phyloP scores from a whole-genome alignment of 2,888 invertebrate species.

The Brachypterus glaber region DNA sequence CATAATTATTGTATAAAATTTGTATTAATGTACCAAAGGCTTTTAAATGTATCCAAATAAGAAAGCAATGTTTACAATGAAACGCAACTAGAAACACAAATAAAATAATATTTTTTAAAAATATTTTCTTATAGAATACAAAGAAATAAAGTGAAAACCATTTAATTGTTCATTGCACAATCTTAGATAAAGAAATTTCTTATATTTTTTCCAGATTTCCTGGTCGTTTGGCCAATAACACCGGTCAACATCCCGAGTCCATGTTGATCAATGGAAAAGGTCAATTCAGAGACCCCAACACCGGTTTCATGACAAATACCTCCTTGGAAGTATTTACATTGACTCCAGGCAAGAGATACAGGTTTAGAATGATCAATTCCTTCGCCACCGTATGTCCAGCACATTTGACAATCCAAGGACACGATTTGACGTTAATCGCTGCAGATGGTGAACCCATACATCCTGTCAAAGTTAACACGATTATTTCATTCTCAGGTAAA shows the following conservation, averaged over 20 bases:
- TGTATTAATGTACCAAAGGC: too few relatives aligned
- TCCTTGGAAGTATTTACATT: conserved; percentile 73
- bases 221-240: conserved; percentile 66
- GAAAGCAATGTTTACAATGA: too few relatives aligned
- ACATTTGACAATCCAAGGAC: conserved; percentile 72
- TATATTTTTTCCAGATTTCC: too few relatives aligned
- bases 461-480: conserved; percentile 68
- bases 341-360: conserved; percentile 67
- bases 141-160: too few relatives aligned
- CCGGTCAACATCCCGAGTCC: conserved; percentile 32
- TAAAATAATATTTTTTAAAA: too few relatives aligned
- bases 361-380: conserved; percentile 76
- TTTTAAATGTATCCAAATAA: too few relatives aligned
- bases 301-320: conserved; percentile 74
- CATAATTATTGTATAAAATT: too few relatives aligned
- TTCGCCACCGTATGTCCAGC: conserved; percentile 79
- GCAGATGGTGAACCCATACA: conserved; percentile 78
- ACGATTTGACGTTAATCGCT: conserved; percentile 65
- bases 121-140: too few relatives aligned
- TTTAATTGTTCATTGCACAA: too few relatives aligned
- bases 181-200: too few relatives aligned
- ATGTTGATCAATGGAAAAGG: conserved; percentile 37
- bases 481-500: conserved; percentile 27
- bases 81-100: too few relatives aligned
- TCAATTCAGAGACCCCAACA: conserved; percentile 75